Percentiles rank a stretch among this genome's conserved stretches.
These are phyloP conservation scores for Diadema setosum DNA, from an alignment of 35 echinoderm and acorn worm species.

Conservation along the genomic window DNA sequence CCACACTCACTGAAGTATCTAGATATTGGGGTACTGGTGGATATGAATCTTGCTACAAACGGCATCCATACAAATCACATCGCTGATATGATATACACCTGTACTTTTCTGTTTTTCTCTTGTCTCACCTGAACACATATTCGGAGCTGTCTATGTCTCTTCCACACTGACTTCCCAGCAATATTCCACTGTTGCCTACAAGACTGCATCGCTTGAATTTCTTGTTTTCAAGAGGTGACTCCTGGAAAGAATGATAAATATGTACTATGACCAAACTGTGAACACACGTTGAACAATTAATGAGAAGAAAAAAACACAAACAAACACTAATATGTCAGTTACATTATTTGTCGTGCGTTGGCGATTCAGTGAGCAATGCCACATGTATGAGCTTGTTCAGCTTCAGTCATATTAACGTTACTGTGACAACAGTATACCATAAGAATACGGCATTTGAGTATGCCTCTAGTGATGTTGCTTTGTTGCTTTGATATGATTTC, in stretches of 20 bases:
- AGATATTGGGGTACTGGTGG: not conserved
- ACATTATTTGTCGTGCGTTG: no score
- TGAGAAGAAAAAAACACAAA: not conserved
- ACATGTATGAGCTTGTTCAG: no score
- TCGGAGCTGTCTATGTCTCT: slow-evolving; percentile 73
- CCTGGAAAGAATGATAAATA: not conserved
- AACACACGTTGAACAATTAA: not conserved
- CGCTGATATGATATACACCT: no score
- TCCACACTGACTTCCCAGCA: slow-evolving; percentile 66
- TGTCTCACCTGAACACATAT: slow-evolving; percentile 89
- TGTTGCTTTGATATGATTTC: no score
- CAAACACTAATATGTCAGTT: not conserved
- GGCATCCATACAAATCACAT: not conserved
- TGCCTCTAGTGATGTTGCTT: no score
- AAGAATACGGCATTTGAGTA: no score
- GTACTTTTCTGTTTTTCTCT: no score
- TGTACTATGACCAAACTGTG: not conserved
- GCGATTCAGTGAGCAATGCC: no score
- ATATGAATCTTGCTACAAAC: not conserved
- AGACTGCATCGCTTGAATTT: slow-evolving; percentile 70
- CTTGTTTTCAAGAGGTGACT: slow-evolving; percentile 12
- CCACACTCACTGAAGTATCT: not conserved
- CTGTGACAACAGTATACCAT: no score
- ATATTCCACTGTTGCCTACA: slow-evolving; percentile 81
- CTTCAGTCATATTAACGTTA: no score